Evolutionary conservation across 2,113 vertebrate genomes (phyloP).

Genomic region (Cyphomyrus discorhynchus): DNA sequence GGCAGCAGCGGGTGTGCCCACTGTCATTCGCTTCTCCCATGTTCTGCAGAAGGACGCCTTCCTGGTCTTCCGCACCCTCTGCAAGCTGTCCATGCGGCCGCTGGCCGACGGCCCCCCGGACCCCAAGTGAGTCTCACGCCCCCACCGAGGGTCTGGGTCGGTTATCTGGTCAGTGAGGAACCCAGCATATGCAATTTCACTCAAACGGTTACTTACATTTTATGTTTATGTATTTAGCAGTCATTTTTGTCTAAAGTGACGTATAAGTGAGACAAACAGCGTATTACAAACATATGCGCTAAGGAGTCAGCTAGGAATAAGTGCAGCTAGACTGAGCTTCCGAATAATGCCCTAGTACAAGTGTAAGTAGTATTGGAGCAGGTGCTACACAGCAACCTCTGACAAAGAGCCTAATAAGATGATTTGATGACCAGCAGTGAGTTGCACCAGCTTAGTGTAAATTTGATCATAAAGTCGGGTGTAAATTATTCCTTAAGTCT

Average conservation of each 20-base stretch:
- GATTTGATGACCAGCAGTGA: neutral
- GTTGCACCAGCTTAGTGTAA: too few relatives aligned
- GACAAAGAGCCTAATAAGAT: neutral
- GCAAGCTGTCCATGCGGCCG: slow-evolving; percentile 97
- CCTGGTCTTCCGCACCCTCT: slow-evolving; percentile 89
- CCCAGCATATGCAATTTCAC: neutral
- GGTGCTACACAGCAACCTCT: neutral
- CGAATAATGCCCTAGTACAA: neutral
- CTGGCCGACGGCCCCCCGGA: slow-evolving; percentile 96
- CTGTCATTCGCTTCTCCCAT: slow-evolving; percentile 77
- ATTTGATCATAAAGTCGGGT: too few relatives aligned
- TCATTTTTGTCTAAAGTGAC: neutral
- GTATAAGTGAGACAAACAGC: neutral
- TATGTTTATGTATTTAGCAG: neutral
- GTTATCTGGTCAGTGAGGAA: neutral
- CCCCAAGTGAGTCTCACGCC: slow-evolving; percentile 72
- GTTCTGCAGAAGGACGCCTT: slow-evolving; percentile 95
- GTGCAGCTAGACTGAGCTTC: neutral
- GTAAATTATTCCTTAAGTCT: too few relatives aligned
- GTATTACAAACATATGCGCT: neutral
- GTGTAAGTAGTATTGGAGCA: neutral
- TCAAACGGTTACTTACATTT: neutral
- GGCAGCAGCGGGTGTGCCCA: slow-evolving; percentile 63
- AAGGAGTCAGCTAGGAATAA: neutral
- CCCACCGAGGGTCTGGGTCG: neutral